Evolutionary conservation across 2,113 vertebrate genomes (phyloP).

Genomic region (Tylochromis polylepis): DNA sequence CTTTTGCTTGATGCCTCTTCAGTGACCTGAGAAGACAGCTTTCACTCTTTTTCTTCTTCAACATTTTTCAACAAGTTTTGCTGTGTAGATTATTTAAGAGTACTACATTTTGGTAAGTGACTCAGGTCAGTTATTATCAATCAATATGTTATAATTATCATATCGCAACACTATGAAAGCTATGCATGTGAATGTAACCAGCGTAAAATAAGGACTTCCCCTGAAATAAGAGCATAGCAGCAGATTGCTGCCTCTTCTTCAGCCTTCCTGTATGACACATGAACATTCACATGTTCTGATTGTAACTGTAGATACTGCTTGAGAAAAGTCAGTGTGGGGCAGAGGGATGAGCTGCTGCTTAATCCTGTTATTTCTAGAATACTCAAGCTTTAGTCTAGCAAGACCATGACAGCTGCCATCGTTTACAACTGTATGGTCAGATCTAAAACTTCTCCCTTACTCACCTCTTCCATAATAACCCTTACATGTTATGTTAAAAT

Average conservation of each 20-base stretch:
- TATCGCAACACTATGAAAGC: neutral
- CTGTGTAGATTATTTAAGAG: too few relatives aligned
- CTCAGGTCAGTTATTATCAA: neutral
- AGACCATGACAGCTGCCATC: neutral
- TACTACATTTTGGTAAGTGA: neutral
- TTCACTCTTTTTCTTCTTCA: neutral
- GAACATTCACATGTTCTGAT: neutral
- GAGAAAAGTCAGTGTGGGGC: neutral
- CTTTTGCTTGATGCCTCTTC: neutral
- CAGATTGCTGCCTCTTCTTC: neutral
- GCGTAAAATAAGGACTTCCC: neutral
- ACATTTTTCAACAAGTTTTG: neutral
- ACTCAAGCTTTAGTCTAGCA: neutral
- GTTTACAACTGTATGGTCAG: neutral
- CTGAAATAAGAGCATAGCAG: neutral
- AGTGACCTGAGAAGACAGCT: neutral
- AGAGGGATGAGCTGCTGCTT: neutral
- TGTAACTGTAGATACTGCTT: neutral
- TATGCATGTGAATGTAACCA: neutral
- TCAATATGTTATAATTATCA: neutral
- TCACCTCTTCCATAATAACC: conserved; percentile 31
- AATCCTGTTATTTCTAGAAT: conserved; percentile 45
- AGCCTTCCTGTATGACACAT: neutral
- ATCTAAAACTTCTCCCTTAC: conserved; percentile 1
- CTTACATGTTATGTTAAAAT: conserved; percentile 46